Percentiles rank a stretch among this genome's conserved stretches.
These are phyloP conservation scores for Petromus typicus DNA, from an alignment of 2,113 vertebrate species.

Conservation along the genomic window DNA sequence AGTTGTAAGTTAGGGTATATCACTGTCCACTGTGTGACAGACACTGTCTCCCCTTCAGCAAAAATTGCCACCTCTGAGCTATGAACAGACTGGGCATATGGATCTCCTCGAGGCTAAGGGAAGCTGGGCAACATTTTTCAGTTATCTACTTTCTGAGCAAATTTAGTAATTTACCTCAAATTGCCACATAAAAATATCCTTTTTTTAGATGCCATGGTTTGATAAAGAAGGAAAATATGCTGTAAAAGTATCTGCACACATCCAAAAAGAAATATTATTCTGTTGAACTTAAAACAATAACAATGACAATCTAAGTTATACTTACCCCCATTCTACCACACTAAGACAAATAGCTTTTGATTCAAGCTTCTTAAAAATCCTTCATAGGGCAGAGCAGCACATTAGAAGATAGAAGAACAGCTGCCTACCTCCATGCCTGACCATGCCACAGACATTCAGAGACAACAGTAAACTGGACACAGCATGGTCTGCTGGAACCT, in stretches of 20 bases:
- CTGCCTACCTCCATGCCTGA: no score
- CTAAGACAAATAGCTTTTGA: constrained; percentile 41
- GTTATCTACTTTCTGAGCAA: background rate
- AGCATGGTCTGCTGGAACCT: no score
- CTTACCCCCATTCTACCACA: constrained; percentile 19
- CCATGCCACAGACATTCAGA: no score
- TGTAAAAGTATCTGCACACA: constrained; percentile 4
- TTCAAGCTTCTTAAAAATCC: constrained; percentile 41
- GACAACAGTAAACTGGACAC: no score
- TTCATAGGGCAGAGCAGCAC: background rate
- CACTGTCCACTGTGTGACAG: background rate
- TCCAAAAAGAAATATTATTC: background rate
- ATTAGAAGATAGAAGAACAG: background rate
- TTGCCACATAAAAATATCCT: background rate
- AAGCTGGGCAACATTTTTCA: background rate
- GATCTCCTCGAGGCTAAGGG: background rate
- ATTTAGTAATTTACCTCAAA: constrained; percentile 1
- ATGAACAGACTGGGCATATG: background rate
- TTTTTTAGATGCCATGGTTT: background rate
- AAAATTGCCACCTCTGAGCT: background rate
- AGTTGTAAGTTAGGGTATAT: background rate
- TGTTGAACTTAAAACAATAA: constrained; percentile 44
- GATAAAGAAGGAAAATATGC: background rate
- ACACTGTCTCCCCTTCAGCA: background rate
- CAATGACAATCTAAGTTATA: constrained; percentile 27